phyloP scores from a whole-genome alignment of 2,888 invertebrate species.

The Diadegma fenestrale region DNA sequence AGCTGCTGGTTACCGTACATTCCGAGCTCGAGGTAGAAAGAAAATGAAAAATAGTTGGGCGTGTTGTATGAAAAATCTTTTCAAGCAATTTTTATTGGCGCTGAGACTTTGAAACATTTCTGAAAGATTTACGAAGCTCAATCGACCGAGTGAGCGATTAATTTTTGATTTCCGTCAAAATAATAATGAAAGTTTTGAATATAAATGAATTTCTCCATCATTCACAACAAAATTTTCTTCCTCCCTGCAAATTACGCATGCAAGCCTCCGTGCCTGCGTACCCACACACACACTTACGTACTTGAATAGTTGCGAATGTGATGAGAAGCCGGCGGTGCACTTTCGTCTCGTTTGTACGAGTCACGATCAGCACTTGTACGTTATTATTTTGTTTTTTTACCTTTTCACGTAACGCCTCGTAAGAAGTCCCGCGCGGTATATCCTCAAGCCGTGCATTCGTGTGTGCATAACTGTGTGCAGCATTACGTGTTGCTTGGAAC shows the following conservation, averaged over 20 bases:
- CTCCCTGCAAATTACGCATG: background rate
- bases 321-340: conserved; percentile 34
- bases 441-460: background rate
- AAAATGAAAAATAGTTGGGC: background rate
- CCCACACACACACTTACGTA: background rate
- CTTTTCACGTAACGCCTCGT: conserved; percentile 49
- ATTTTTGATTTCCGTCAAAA: background rate
- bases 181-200: background rate
- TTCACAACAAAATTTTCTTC: background rate
- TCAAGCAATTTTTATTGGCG: background rate
- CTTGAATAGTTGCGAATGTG: background rate
- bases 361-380: conserved; percentile 17
- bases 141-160: background rate
- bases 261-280: background rate
- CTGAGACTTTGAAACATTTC: background rate
- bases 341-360: conserved; percentile 42
- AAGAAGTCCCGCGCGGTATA: conserved; percentile 18
- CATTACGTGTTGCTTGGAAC: conserved; percentile 25
- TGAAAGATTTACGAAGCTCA: background rate
- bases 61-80: background rate
- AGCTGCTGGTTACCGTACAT: background rate
- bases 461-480: background rate
- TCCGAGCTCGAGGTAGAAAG: background rate
- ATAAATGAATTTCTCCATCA: background rate
- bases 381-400: conserved; percentile 10